Base-by-base conservation (phyloP, 1,140 invertebrate species). In the Mizuhopecten yessoensis region DNA sequence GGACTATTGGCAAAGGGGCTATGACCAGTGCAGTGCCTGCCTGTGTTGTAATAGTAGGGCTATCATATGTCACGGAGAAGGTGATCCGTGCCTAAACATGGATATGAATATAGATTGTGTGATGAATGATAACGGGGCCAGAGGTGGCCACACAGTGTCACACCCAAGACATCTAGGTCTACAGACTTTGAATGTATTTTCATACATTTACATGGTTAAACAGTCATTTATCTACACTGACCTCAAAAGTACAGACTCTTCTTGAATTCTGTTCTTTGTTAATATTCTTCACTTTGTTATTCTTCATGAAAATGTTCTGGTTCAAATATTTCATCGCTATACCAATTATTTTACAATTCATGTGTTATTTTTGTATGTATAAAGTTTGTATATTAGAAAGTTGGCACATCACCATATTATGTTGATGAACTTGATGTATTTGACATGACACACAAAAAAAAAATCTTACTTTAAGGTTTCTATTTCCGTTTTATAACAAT, bases 311-410 rank as follows among this genome's bases (percentile, higher is more conserved):
- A 75, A 75, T 75, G 57, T 75, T 75, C 57, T 75, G 57, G 57
- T 29, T 75, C 23, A 75, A 7, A 29, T 75, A 75, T 75, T 75
- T n/a, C 17, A 2, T 57, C 45, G n/a, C n/a, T 75, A 1, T n/a
- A n/a, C 57, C 57, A 75, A 75, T 75, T 75, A 75, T 75, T 75
- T 75, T 75, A 75, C 57, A 75, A 75, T 75, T 75, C 57, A n/a
- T 7, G 29, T 75, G n/a, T n/a, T 75, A 75, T 29, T 75, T 29
- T n/a, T n/a, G 15, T 75, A 29, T 75, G 57, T 9, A n/a, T 75
- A 29, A 49, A 49, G 45, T 49, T 49, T 49, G 45, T 49, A 49
- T 23, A n/a, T n/a, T n/a, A 49, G 23, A 29, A 75, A 75, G 57
- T 75, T 75, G 57, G 57, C 57, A 75, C 57, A 23, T 75, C 23